A percentile compares a stretch with the other conserved stretches of the same genome.
These are phyloP conservation scores for Sitta europaea DNA, from an alignment of 2,113 vertebrate genomes.

Conservation along the genomic window DNA sequence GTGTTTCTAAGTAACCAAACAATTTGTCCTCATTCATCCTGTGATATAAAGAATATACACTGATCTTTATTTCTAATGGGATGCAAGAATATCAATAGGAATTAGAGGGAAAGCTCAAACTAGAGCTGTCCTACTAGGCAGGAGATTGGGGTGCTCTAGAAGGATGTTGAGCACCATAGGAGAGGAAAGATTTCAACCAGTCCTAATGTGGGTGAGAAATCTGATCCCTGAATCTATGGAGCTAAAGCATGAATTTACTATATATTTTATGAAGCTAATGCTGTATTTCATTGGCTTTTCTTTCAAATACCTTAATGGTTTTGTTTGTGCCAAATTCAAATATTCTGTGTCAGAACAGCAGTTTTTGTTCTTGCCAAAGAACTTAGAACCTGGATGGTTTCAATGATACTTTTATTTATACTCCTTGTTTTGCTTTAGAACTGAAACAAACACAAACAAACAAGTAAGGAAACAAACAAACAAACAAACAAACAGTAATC, in stretches of 20 bases:
- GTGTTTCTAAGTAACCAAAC: neutral
- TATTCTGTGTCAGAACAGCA: neutral
- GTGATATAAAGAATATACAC: neutral
- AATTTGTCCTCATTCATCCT: neutral
- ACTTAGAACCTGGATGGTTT: neutral
- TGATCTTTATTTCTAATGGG: neutral
- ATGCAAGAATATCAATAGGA: neutral
- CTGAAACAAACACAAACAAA: neutral
- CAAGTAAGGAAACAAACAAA: neutral
- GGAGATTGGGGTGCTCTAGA: neutral
- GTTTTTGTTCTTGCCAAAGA: neutral
- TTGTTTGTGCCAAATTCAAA: slow-evolving; percentile 25
- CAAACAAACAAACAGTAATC: neutral
- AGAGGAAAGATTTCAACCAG: neutral
- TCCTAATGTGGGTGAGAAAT: neutral
- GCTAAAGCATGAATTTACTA: neutral
- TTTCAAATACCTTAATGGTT: slow-evolving; percentile 27
- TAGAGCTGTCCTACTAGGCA: neutral
- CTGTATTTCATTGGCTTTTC: slow-evolving; percentile 25
- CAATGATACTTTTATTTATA: neutral
- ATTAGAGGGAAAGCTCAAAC: neutral
- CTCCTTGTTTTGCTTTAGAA: neutral
- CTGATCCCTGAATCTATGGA: neutral
- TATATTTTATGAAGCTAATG: neutral
- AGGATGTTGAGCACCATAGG: neutral